Evolutionary conservation across 2,113 vertebrate genomes (phyloP).

Genomic region (Cathartes aura): DNA sequence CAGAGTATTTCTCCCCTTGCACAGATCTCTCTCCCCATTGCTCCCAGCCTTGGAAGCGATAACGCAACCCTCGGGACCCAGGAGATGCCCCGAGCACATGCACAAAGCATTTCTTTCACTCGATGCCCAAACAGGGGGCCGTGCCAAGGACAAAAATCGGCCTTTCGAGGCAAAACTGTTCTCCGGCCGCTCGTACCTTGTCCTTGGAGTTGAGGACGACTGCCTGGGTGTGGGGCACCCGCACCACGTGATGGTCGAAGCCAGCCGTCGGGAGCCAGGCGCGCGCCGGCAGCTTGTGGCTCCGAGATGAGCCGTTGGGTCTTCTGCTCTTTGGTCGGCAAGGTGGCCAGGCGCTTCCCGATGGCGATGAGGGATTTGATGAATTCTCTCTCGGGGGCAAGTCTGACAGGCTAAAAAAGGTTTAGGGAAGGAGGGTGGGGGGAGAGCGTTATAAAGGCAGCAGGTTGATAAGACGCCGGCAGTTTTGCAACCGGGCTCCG

Average conservation of each 20-base stretch:
- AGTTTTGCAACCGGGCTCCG: accelerated
- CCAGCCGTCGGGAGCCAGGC: constrained; percentile 93
- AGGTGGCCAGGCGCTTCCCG: constrained; percentile 90
- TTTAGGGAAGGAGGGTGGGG: not conserved
- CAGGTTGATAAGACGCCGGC: accelerated
- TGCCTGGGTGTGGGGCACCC: constrained; percentile 93
- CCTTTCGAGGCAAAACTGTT: not conserved
- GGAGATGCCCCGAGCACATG: not conserved
- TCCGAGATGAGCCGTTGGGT: constrained; percentile 92
- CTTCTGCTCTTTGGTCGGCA: constrained; percentile 98
- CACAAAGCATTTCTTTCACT: not conserved
- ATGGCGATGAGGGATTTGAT: constrained; percentile 95
- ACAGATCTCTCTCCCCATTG: not conserved
- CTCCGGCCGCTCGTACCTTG: constrained; percentile 78
- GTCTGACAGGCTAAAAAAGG: constrained; percentile 82
- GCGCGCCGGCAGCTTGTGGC: constrained; percentile 91
- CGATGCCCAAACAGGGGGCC: accelerated
- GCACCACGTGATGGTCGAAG: constrained; percentile 92
- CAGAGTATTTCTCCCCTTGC: not conserved
- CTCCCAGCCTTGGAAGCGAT: not conserved
- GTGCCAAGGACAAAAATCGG: accelerated
- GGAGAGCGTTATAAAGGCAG: not conserved
- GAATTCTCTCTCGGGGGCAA: constrained; percentile 93
- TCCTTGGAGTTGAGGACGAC: constrained; percentile 97
- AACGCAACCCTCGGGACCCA: accelerated